phyloP scores from a whole-genome alignment of 2,113 vertebrate genomes.

The Plectropomus leopardus region DNA sequence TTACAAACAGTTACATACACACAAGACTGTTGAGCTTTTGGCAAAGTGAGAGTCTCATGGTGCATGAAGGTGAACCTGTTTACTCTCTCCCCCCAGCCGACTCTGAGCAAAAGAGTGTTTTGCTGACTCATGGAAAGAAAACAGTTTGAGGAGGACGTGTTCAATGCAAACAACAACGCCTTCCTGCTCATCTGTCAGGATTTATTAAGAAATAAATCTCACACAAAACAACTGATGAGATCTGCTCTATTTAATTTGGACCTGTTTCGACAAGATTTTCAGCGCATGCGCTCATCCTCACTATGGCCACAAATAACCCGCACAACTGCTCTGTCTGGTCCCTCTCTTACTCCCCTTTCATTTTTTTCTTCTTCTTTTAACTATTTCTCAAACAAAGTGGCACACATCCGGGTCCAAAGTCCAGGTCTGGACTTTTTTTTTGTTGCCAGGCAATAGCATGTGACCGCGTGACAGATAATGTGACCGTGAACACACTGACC shows the following conservation, averaged over 20 bases:
- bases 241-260: background rate
- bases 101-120: background rate
- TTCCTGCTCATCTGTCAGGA: background rate
- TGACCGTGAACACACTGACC: constrained; percentile 28
- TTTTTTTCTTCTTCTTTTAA: background rate
- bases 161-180: background rate
- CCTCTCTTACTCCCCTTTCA: background rate
- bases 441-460: constrained; percentile 66
- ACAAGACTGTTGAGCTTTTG: background rate
- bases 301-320: constrained; percentile 16
- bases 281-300: constrained; percentile 29
- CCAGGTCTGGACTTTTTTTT: constrained; percentile 21
- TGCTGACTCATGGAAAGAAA: constrained; percentile 1
- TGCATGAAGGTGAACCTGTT: constrained; percentile 43
- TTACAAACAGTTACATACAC: background rate
- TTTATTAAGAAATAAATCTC: background rate
- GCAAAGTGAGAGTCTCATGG: constrained; percentile 15
- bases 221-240: background rate
- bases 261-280: constrained; percentile 40
- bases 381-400: background rate
- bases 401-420: constrained; percentile 65
- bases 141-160: background rate
- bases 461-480: constrained; percentile 48
- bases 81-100: constrained; percentile 19
- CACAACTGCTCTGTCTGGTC: constrained; percentile 23